A percentile compares a stretch with the other conserved stretches of the same genome.
These are phyloP conservation scores for Hoplodrina blanda DNA, from an alignment of 2,888 invertebrate species.

Conservation along the genomic window DNA sequence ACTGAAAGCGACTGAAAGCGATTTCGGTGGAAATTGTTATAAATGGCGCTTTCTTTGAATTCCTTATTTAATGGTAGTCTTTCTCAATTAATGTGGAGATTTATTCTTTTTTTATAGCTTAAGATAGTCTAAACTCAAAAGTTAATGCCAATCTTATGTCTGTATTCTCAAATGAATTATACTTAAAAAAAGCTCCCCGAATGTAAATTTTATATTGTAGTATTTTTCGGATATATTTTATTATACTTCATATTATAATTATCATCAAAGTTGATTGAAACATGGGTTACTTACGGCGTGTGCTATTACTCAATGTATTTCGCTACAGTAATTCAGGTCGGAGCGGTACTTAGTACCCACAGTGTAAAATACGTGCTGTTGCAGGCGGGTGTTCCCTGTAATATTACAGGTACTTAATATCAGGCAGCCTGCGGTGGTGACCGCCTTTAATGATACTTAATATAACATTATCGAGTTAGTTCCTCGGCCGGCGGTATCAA, in stretches of 20 bases:
- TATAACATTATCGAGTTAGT: slow-evolving; percentile 26
- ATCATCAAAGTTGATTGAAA: neutral
- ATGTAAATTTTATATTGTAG: neutral
- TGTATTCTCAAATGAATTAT: neutral
- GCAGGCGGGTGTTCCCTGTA: slow-evolving; percentile 2
- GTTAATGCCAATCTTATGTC: neutral
- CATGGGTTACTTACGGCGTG: neutral
- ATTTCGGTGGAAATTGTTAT: slow-evolving; percentile 37
- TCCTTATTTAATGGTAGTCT: slow-evolving; percentile 12
- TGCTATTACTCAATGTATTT: neutral
- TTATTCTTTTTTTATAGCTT: slow-evolving; percentile 37
- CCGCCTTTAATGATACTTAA: slow-evolving; percentile 26
- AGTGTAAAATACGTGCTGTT: slow-evolving; percentile 8
- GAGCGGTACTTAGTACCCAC: neutral
- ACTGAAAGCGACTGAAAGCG: slow-evolving; percentile 31
- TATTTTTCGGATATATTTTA: too few species aligned
- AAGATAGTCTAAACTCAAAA: slow-evolving; percentile 17
- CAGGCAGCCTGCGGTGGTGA: neutral
- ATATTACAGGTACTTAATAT: slow-evolving; percentile 18
- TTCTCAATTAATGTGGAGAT: slow-evolving; percentile 8
- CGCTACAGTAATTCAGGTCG: neutral
- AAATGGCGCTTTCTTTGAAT: slow-evolving; percentile 32
- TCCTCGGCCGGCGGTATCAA: slow-evolving; percentile 13
- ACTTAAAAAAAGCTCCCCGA: neutral
- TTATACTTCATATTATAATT: too few species aligned